phyloP scores from a whole-genome alignment of 2,797 vertebrate genomes.

The Amblyopsis hoosieri region DNA sequence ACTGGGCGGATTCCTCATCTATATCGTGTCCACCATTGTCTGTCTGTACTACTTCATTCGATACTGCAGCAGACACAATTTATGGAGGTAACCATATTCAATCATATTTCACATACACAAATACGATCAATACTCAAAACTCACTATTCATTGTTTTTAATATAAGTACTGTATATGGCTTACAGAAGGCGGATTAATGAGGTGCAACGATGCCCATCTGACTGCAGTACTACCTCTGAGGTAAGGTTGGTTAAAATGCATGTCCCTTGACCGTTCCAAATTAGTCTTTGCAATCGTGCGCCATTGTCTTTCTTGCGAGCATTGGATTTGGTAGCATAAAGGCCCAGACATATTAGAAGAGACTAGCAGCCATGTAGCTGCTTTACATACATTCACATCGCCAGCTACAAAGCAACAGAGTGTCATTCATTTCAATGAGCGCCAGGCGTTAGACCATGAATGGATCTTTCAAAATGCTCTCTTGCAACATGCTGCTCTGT shows the following conservation, averaged over 20 bases:
- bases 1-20: slow-evolving; percentile 23
- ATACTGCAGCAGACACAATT: slow-evolving; percentile 8
- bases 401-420: too few species aligned
- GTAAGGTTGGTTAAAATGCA: slow-evolving; percentile 23
- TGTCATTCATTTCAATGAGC: too few species aligned
- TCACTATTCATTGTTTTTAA: neutral
- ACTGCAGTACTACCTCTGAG: slow-evolving; percentile 23
- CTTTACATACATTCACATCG: too few species aligned
- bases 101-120: neutral
- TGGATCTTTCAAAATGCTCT: too few species aligned
- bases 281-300: too few species aligned
- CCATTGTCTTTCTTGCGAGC: too few species aligned
- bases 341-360: too few species aligned
- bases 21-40: slow-evolving; percentile 18
- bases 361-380: too few species aligned
- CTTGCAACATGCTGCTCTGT: too few species aligned
- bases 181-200: slow-evolving; percentile 34
- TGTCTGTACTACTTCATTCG: slow-evolving; percentile 22
- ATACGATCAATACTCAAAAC: neutral
- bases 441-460: too few species aligned
- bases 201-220: slow-evolving; percentile 25
- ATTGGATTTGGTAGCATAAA: too few species aligned
- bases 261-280: neutral
- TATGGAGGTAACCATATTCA: slow-evolving; percentile 22
- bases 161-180: neutral